Conservation (phyloP, 2,797 vertebrate genomes). For the Myioborus miniatus region DNA sequence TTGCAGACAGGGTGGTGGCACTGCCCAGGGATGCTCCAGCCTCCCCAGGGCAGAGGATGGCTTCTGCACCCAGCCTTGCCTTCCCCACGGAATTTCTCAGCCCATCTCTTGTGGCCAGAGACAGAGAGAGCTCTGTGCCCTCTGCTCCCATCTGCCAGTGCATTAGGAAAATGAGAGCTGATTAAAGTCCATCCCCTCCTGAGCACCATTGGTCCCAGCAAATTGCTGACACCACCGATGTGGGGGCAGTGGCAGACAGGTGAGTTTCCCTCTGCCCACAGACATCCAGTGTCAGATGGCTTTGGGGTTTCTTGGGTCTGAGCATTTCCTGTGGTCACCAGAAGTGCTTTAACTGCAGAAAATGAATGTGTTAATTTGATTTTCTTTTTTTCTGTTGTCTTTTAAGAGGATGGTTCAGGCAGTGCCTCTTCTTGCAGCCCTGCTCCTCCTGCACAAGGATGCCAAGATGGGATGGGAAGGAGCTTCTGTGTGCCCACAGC, state of each 20-base stretch:
- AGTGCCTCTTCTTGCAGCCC: background rate
- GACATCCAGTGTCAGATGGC: background rate
- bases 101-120: accelerated
- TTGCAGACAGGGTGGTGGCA: background rate
- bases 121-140: accelerated
- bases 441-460: background rate
- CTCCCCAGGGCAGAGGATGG: background rate
- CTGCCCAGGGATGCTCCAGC: background rate
- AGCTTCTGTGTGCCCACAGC: background rate
- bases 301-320: background rate
- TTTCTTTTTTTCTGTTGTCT: background rate
- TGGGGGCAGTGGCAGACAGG: background rate
- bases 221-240: background rate
- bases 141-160: background rate
- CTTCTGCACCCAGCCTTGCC: accelerated
- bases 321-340: background rate
- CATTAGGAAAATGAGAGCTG: slow-evolving; percentile 42
- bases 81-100: background rate
- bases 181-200: slow-evolving; percentile 23
- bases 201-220: background rate
- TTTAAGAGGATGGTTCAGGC: background rate
- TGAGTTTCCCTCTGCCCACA: background rate
- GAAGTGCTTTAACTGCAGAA: background rate
- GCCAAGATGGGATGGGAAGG: background rate
- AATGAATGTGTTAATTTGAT: background rate